A percentile compares a stretch with the other conserved stretches of the same genome.
These are phyloP conservation scores for Heliconius ethilla DNA, from an alignment of 2,888 invertebrate species.

Conservation along the genomic window DNA sequence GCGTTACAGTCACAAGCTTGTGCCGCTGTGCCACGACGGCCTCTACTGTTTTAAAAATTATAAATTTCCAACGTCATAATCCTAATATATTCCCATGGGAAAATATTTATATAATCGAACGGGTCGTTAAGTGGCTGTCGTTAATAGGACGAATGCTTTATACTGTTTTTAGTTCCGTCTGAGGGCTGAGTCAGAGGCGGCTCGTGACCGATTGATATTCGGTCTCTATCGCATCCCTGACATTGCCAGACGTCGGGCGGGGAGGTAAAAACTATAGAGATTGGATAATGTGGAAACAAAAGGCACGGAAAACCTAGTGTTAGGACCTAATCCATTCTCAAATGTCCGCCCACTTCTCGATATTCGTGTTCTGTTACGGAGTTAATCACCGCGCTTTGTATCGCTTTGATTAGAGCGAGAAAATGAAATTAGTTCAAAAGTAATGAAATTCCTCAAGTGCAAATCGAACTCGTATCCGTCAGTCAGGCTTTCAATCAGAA, in stretches of 20 bases:
- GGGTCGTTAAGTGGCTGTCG: constrained; percentile 23
- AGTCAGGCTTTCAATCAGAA: neutral
- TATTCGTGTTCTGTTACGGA: neutral
- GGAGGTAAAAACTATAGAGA: constrained; percentile 13
- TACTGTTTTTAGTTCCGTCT: constrained; percentile 7
- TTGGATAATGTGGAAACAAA: neutral
- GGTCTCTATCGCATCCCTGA: constrained; percentile 7
- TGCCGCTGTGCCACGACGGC: no score
- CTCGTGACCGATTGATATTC: constrained; percentile 6
- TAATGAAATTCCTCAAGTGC: neutral
- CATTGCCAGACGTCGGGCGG: constrained; percentile 15
- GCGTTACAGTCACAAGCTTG: no score
- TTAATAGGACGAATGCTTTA: constrained; percentile 20
- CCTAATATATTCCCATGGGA: constrained; percentile 27
- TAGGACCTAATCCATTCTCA: neutral
- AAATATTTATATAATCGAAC: constrained; percentile 23
- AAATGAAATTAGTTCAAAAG: neutral
- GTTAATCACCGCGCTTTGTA: neutral
- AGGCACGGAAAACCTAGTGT: neutral
- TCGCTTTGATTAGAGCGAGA: neutral
- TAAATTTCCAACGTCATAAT: neutral
- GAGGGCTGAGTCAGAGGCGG: neutral
- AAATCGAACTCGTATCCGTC: neutral
- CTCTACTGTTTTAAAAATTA: neutral
- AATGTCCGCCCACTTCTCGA: neutral